Percentiles rank a stretch among this genome's conserved stretches.
Evolutionary conservation across 2,113 vertebrate genomes (phyloP).

Genomic region (Ageneiosus marmoratus): DNA sequence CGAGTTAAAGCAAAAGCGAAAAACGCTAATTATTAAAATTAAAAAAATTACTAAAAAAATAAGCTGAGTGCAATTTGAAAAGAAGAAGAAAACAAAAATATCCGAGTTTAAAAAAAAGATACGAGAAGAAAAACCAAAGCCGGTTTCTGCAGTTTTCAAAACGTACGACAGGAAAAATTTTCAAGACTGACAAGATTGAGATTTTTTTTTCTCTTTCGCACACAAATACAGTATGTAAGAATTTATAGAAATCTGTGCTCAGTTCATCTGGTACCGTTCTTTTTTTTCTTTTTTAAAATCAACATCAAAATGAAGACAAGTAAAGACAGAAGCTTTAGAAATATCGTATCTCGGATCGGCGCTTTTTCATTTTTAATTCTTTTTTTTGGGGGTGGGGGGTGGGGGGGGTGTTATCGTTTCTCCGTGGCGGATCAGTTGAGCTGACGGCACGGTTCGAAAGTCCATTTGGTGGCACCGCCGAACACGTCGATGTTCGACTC

Average conservation of each 20-base stretch:
- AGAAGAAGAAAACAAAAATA: constrained; percentile 29
- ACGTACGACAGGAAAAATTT: constrained; percentile 57
- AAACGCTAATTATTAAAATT: constrained; percentile 46
- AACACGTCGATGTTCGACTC: constrained; percentile 91
- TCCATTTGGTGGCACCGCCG: constrained; percentile 94
- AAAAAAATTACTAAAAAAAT: constrained; percentile 46
- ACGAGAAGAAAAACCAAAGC: constrained; percentile 32
- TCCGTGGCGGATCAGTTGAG: constrained; percentile 80
- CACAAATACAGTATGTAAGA: constrained; percentile 73
- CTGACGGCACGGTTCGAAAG: constrained; percentile 92
- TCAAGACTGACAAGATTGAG: constrained; percentile 62
- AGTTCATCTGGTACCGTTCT: constrained; percentile 48
- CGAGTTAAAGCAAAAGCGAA: constrained; percentile 59
- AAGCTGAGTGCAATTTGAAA: constrained; percentile 65
- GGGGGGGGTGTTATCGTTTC: constrained; percentile 34
- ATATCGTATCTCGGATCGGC: constrained; percentile 53
- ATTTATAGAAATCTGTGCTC: constrained; percentile 72
- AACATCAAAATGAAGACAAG: constrained; percentile 71
- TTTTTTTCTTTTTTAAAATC: constrained; percentile 43
- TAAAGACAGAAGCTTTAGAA: constrained; percentile 71
- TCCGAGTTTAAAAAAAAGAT: constrained; percentile 46
- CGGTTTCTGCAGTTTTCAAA: constrained; percentile 50
- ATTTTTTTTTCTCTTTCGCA: constrained; percentile 67
- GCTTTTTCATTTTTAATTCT: constrained; percentile 39
- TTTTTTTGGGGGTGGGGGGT: constrained; percentile 50